Percentiles rank a stretch among this genome's conserved stretches.
These are phyloP conservation scores for Mayetiola destructor DNA, from an alignment of 2,888 invertebrate species.

Conservation along the genomic window DNA sequence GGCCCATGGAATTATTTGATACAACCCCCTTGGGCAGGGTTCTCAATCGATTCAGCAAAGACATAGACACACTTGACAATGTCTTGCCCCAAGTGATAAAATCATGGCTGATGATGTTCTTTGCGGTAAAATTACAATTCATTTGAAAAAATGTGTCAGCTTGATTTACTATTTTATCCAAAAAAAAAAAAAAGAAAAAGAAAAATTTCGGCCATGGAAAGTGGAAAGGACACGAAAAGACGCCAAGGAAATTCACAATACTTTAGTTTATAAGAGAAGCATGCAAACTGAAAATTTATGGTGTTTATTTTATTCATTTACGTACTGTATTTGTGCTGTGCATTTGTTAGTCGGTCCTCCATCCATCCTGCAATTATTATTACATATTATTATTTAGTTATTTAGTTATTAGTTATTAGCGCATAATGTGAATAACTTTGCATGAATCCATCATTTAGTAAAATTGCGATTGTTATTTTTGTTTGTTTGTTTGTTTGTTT, in stretches of 20 bases:
- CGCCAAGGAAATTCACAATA: no score
- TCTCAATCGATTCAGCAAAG: slow-evolving; percentile 50
- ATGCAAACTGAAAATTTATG: no score
- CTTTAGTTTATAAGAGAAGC: no score
- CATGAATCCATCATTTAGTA: not conserved
- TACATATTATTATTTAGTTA: no score
- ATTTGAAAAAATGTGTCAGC: not conserved
- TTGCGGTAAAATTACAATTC: slow-evolving; percentile 34
- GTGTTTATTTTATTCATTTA: no score
- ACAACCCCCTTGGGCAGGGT: slow-evolving; percentile 63
- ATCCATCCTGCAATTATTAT: no score
- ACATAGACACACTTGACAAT: slow-evolving; percentile 44
- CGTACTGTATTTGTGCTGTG: no score
- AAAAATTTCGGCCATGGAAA: no score
- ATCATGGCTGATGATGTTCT: slow-evolving; percentile 33
- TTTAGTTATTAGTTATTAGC: not conserved
- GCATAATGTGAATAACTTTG: not conserved
- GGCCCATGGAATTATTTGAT: slow-evolving; percentile 64
- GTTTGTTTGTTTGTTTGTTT: not conserved
- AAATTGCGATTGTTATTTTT: not conserved
- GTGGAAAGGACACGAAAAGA: no score
- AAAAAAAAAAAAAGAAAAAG: no score
- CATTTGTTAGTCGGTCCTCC: no score
- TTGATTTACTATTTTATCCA: slow-evolving; percentile 14
- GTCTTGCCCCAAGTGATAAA: slow-evolving; percentile 34